Evolutionary conservation across 1,140 invertebrate genomes (phyloP), one percentile per base, ranked within the genome.

Genomic region (Panulirus ornatus): DNA sequence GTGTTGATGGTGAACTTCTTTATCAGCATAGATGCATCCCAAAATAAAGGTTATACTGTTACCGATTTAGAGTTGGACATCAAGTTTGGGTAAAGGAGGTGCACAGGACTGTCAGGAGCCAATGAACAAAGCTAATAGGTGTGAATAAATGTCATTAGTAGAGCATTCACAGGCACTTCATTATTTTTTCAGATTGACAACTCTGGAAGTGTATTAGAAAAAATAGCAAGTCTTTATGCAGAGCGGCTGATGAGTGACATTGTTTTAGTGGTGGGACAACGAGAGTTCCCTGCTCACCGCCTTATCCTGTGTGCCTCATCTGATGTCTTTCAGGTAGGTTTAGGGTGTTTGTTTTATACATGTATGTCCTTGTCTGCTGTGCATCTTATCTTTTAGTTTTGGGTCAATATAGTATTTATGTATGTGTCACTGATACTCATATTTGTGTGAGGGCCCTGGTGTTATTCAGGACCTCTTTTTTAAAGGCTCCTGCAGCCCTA

Each of bases 251-350:
- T 98, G 96, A 97, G 97, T 93, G 97, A 98, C 93, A 96, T 98
- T 38, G 96, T 96, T 54, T 94, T 98, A 22, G 95, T 97, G 78
- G 97, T 98, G 30, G 96, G 96, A 87, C 96, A 96, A 0, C 95
- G 96, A 40, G 96, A 96, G 87, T 98, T 97, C 95, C 97, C 97
- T 36, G 97, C 97, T 36, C 98, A 99, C 94, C 95, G 97, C 83
- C 95, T 99, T 9, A 98, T 99, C 93, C 95, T 99, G 1, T 98
- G 97, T 95, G 97, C 97, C 90, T 98, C 97, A 90, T 98, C 97
- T 94, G 98, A 99, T 95, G 98, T 99, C 30, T 99, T 99, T 94
- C 97, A 98, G 95, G 97, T 97, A 94, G 36, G 51, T 16, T 36
- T 16, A n/a, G 27, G 8, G 42, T 27, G 22, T 0, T 71, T 40